Conservation (phyloP, 2,888 invertebrate genomes). For the Agrilus mali region DNA sequence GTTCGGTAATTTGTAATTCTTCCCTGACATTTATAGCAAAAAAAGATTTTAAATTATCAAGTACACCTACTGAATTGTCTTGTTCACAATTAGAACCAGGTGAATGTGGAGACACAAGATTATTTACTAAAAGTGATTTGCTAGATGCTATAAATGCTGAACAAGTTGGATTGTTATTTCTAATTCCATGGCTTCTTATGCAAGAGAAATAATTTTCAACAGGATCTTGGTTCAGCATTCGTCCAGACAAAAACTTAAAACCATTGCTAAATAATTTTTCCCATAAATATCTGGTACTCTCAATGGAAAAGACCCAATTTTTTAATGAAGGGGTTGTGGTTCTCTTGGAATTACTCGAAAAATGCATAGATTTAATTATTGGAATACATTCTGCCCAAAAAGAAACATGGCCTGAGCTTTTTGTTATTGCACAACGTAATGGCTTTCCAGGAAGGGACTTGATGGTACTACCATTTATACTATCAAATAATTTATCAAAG, state of each 20-base stretch:
- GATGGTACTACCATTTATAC: too few relatives aligned
- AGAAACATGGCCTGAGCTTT: conserved; percentile 6
- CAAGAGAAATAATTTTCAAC: conserved; percentile 11
- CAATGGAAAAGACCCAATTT: too few relatives aligned
- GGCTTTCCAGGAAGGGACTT: not conserved
- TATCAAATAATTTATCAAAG: conserved; percentile 3
- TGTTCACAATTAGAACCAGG: conserved; percentile 11
- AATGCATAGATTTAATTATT: too few relatives aligned
- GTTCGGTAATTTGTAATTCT: too few relatives aligned
- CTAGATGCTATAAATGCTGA: conserved; percentile 7
- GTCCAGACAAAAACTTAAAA: conserved; percentile 2
- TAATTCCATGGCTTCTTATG: conserved; percentile 9
- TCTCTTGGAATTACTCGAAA: not conserved
- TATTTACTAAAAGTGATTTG: conserved; percentile 12
- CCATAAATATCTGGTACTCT: not conserved
- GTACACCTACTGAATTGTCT: conserved; percentile 3
- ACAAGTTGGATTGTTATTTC: conserved; percentile 7
- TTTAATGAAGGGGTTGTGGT: not conserved
- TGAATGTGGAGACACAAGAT: conserved; percentile 10
- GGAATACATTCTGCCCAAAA: conserved; percentile 7
- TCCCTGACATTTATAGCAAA: too few relatives aligned
- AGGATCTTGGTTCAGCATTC: conserved; percentile 12
- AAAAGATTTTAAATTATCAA: not conserved
- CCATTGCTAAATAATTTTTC: conserved; percentile 5
- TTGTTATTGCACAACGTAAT: not conserved